A percentile compares a stretch with the other conserved stretches of the same genome.
Conservation (phyloP, 1,140 invertebrate species). For the Trypoxylus dichotomus region DNA sequence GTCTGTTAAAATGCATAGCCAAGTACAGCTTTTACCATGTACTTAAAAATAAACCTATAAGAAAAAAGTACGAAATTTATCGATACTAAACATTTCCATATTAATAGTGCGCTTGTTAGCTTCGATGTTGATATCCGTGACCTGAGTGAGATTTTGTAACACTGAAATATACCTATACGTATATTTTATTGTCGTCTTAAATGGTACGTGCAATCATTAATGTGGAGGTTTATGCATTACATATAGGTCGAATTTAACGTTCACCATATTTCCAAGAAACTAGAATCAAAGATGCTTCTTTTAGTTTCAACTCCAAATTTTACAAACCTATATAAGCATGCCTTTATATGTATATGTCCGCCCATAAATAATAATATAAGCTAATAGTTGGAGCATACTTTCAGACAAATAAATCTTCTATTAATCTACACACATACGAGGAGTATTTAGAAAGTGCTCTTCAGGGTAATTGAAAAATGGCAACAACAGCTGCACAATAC, state of each 20-base stretch:
- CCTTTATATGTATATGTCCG: no score
- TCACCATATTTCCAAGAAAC: background rate
- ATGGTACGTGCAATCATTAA: background rate
- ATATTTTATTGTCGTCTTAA: background rate
- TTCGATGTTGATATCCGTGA: background rate
- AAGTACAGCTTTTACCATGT: no score
- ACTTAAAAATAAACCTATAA: background rate
- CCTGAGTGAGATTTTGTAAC: background rate
- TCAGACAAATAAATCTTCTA: no score
- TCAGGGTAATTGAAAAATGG: no score
- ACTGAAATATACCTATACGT: constrained; percentile 11
- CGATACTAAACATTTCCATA: background rate
- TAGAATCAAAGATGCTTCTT: background rate
- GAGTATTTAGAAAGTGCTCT: no score
- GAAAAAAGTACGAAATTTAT: background rate
- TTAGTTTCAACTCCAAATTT: no score
- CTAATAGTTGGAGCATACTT: no score
- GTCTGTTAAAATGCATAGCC: no score
- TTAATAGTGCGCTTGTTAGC: background rate
- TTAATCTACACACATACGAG: no score
- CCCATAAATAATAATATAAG: no score
- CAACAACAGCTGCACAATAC: no score
- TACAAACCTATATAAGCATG: no score
- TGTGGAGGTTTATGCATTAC: background rate
- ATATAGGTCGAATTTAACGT: background rate